These are phyloP conservation scores for Rhorus exstirpatorius DNA, from an alignment of 2,888 invertebrate species.

Conservation along the genomic window DNA sequence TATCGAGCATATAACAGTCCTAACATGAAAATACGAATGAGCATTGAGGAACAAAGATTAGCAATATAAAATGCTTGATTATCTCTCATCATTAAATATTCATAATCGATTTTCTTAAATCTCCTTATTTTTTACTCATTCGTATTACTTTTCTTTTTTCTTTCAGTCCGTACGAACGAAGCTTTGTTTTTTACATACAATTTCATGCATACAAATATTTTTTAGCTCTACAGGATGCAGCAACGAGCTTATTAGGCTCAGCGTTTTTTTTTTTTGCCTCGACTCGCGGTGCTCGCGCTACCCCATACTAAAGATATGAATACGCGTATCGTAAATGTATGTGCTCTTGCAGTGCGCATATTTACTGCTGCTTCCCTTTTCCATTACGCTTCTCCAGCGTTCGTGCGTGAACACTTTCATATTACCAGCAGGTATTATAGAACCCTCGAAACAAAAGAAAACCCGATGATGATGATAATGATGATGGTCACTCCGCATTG, in stretches of 20 bases:
- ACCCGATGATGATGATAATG: constrained; percentile 75
- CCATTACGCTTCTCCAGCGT: constrained; percentile 11
- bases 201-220: neutral
- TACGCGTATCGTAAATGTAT: constrained; percentile 73
- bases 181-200: neutral
- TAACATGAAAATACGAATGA: neutral
- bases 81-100: neutral
- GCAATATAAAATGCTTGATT: neutral
- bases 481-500: constrained; percentile 79
- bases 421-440: constrained; percentile 3
- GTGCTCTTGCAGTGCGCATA: constrained; percentile 61
- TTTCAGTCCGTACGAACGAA: neutral
- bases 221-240: neutral
- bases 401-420: constrained; percentile 27
- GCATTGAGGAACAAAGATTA: neutral
- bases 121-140: neutral
- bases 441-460: constrained; percentile 43
- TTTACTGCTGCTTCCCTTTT: constrained; percentile 46
- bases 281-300: constrained; percentile 19
- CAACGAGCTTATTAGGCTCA: constrained; percentile 9
- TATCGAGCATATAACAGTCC: constrained; percentile 9
- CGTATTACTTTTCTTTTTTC: neutral
- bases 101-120: neutral
- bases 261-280: constrained; percentile 4
- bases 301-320: constrained; percentile 75